Percentiles rank a stretch among this genome's conserved stretches.
These are phyloP conservation scores for Heliconius eleuchia DNA, from an alignment of 1,140 invertebrate species.

Conservation along the genomic window DNA sequence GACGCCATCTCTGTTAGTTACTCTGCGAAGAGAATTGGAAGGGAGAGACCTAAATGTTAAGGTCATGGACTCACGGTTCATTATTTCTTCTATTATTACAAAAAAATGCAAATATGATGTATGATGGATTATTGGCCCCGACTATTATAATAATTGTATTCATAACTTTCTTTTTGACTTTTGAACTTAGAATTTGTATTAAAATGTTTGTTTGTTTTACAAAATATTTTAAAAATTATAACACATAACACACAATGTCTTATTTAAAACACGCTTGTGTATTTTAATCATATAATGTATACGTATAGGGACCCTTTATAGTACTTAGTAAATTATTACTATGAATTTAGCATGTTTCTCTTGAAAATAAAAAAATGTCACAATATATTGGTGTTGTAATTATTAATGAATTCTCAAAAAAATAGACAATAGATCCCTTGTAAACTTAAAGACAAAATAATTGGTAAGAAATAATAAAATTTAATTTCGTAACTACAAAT, in stretches of 20 bases:
- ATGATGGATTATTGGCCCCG: not conserved
- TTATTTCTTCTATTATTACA: not conserved
- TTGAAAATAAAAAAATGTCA: conserved; percentile 35
- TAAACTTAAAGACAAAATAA: not conserved
- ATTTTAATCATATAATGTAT: conserved; percentile 18
- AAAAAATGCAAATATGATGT: not conserved
- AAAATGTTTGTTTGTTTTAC: not conserved
- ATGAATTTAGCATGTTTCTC: conserved; percentile 30
- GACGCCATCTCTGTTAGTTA: not conserved
- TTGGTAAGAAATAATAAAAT: not conserved
- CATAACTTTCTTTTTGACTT: not conserved
- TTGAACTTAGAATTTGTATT: not conserved
- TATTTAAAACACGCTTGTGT: conserved; percentile 11
- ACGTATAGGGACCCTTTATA: conserved; percentile 46
- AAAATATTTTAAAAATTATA: not conserved
- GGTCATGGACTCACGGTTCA: not conserved
- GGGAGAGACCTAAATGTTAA: not conserved
- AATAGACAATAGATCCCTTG: not conserved
- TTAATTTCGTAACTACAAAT: not conserved
- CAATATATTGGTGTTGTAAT: conserved; percentile 7
- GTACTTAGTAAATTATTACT: conserved; percentile 21
- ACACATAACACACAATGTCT: not conserved
- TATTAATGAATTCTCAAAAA: not conserved
- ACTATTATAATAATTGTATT: not conserved
- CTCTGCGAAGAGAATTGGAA: not conserved